phyloP scores from a whole-genome alignment of 2,113 vertebrate species.

The Anser cygnoides region DNA sequence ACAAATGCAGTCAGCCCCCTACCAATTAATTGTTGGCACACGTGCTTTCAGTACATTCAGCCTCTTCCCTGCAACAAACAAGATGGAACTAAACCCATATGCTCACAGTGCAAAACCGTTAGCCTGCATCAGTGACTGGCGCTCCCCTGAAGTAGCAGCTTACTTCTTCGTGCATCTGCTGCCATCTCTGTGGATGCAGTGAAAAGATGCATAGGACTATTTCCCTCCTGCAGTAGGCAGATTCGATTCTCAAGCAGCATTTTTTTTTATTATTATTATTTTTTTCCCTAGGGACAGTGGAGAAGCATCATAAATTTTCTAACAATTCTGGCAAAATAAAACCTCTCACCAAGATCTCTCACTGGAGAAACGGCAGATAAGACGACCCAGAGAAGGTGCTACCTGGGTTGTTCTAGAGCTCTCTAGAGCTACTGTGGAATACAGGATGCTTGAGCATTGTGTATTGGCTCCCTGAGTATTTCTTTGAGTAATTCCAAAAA shows the following conservation, averaged over 20 bases:
- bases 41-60: not conserved
- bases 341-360: not conserved
- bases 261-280: not conserved
- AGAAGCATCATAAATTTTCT: not conserved
- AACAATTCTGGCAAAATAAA: not conserved
- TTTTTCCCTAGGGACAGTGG: rapidly evolving
- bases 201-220: not conserved
- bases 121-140: not conserved
- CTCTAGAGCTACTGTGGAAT: not conserved
- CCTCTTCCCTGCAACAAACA: not conserved
- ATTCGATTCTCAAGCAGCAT: not conserved
- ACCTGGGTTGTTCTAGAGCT: not conserved
- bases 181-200: not conserved
- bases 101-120: not conserved
- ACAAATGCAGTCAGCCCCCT: not conserved
- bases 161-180: not conserved
- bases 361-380: not conserved
- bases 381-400: not conserved
- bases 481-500: not conserved
- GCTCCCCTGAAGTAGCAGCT: not conserved
- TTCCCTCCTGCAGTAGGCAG: not conserved
- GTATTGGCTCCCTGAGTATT: not conserved
- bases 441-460: not conserved
- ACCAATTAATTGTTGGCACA: not conserved
- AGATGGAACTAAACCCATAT: not conserved